Evolutionary conservation across 2,797 vertebrate species (phyloP).

Genomic region (Melanotaenia boesemani): DNA sequence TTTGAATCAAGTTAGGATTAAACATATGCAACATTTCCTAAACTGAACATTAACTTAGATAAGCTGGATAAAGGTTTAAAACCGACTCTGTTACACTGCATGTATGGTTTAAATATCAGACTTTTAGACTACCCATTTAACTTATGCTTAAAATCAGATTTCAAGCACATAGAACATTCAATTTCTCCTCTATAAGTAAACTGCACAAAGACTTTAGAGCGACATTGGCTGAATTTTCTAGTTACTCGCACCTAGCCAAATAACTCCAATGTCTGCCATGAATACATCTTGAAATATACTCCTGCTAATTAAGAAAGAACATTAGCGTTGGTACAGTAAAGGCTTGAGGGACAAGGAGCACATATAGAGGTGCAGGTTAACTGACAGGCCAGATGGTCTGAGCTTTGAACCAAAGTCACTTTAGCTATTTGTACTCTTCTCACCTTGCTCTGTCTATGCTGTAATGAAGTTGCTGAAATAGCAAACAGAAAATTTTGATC

Average conservation of each 20-base stretch:
- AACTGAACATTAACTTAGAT: too few species aligned
- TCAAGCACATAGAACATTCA: background rate
- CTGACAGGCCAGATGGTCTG: slow-evolving; percentile 77
- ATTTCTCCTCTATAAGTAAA: slow-evolving; percentile 38
- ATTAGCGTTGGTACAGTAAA: slow-evolving; percentile 39
- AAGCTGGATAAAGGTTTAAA: too few species aligned
- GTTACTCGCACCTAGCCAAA: slow-evolving; percentile 16
- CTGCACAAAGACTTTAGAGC: slow-evolving; percentile 30
- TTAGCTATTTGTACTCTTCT: slow-evolving; percentile 50
- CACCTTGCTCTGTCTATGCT: slow-evolving; percentile 46
- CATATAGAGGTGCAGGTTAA: slow-evolving; percentile 73
- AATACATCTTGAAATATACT: slow-evolving; percentile 44
- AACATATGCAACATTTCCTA: too few species aligned
- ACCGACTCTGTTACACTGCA: too few species aligned
- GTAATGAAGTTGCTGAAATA: slow-evolving; percentile 37
- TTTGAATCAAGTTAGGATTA: background rate
- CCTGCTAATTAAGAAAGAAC: slow-evolving; percentile 47
- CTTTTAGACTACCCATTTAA: too few species aligned
- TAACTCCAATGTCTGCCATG: slow-evolving; percentile 9
- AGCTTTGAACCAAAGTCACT: slow-evolving; percentile 75
- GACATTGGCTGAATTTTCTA: slow-evolving; percentile 42
- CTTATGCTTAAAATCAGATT: too few species aligned
- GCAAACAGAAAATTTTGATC: slow-evolving; percentile 12
- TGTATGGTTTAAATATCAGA: too few species aligned
- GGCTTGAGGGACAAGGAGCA: slow-evolving; percentile 53